Evolutionary conservation across 2,888 invertebrate genomes (phyloP), one percentile per base, ranked within the genome.

Genomic region (Macroteleia sp.): DNA sequence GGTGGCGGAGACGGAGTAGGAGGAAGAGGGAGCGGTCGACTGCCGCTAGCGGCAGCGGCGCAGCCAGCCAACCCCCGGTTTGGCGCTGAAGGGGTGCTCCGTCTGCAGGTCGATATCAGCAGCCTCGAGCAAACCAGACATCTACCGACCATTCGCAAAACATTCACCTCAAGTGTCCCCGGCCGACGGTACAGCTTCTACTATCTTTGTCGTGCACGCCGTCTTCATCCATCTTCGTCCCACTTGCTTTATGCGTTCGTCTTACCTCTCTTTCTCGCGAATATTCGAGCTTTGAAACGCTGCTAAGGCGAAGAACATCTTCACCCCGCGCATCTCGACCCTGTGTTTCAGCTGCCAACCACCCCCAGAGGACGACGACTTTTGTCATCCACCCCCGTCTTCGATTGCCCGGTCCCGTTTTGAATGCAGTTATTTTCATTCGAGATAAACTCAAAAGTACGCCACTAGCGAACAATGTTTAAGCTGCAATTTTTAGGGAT

Each of bases 81-180:
- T 12, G 36, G 19, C 32, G 57, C 54, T 17, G 71, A 59, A n/a
- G 71, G 77, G 77, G 59, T 44, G 71, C 42, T 57, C 41, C 77
- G 69, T 59, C 70, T 56, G 67, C 88, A 89, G 91, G 90, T 90
- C 90, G 91, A 90, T 90, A 90, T 90, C 88, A 88, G 88, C 86
- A 86, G 87, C 88, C 87, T 85, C 87, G 88, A 88, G 90, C 88
- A 87, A 88, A 90, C 90, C 90, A 90, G 90, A 91, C 90, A 90
- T 90, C 89, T 91, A 90, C 89, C 90, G 91, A 90, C 90, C 90
- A 90, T 91, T 90, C 90, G 88, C 90, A 89, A 91, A 91, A 91
- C 90, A 90, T 90, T 90, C 90, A 90, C 90, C 90, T 90, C 90
- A 88, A 91, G 90, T 89, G 89, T 89, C 88, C 88, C 87, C 86